Percentiles rank a stretch among this genome's conserved stretches.
Evolutionary conservation across 2,888 invertebrate species (phyloP).

Genomic region (Emmelina monodactyla): DNA sequence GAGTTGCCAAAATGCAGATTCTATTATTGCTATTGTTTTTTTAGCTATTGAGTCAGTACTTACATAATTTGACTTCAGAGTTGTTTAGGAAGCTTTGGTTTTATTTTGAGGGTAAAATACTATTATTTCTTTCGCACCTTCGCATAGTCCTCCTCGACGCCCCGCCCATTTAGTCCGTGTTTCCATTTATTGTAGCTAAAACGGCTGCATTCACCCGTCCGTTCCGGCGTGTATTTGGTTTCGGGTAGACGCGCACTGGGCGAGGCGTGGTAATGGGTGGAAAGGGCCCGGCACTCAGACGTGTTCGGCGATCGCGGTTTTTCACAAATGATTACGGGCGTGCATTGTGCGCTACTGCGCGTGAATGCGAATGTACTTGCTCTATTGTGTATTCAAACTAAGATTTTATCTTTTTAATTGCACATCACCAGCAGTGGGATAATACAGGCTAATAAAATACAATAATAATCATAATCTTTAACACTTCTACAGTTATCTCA

Average conservation of each 20-base stretch:
- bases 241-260: conserved; percentile 14
- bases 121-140: too few relatives aligned
- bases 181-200: conserved; percentile 37
- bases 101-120: too few relatives aligned
- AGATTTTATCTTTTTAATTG: not conserved
- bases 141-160: too few relatives aligned
- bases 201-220: conserved; percentile 34
- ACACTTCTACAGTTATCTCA: too few relatives aligned
- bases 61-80: too few relatives aligned
- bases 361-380: too few relatives aligned
- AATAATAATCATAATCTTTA: too few relatives aligned
- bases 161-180: conserved; percentile 27
- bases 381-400: conserved; percentile 20
- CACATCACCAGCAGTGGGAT: not conserved
- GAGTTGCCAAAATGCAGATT: too few relatives aligned
- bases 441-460: too few relatives aligned
- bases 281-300: conserved; percentile 13
- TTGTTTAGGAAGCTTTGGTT: too few relatives aligned
- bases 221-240: conserved; percentile 26
- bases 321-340: conserved; percentile 52
- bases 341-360: conserved; percentile 47
- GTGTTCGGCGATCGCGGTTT: conserved; percentile 31
- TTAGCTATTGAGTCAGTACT: too few relatives aligned
- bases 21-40: too few relatives aligned
- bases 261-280: conserved; percentile 13